Conservation (phyloP, 37 sponge, comb jelly and placozoan species). For the Cladorhizidae sp. region DNA sequence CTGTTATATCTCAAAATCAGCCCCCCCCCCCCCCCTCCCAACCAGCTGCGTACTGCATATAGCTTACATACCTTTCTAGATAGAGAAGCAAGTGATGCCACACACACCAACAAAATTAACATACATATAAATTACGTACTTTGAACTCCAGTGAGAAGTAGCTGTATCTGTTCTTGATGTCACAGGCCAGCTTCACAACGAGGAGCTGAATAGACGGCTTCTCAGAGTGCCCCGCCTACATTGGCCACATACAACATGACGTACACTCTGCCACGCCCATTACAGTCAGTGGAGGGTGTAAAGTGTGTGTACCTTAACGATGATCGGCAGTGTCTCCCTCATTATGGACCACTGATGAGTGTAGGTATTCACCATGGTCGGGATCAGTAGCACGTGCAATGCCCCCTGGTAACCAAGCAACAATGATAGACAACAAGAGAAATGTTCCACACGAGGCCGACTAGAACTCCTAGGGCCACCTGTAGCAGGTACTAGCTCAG, state of each 20-base stretch:
- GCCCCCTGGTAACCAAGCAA: constrained; percentile 58
- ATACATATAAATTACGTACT: constrained; percentile 7
- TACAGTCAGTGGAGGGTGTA: too few relatives aligned
- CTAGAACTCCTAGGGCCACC: too few relatives aligned
- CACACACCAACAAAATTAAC: too few relatives aligned
- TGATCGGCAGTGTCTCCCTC: constrained; percentile 26
- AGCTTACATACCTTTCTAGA: too few relatives aligned
- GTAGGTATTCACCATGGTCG: constrained; percentile 3
- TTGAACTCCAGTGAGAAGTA: constrained; percentile 28
- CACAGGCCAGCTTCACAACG: constrained; percentile 9
- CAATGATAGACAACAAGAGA: background rate
- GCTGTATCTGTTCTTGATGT: constrained; percentile 11
- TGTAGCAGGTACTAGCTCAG: too few relatives aligned
- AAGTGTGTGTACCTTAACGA: constrained; percentile 42
- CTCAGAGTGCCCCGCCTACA: constrained; percentile 73
- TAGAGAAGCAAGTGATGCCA: too few relatives aligned
- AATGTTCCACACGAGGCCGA: too few relatives aligned
- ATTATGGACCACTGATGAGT: constrained; percentile 39
- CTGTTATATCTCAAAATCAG: too few relatives aligned
- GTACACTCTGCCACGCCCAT: background rate
- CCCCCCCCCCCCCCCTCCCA: too few relatives aligned
- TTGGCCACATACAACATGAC: background rate
- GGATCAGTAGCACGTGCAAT: constrained; percentile 58
- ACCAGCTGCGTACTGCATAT: too few relatives aligned
- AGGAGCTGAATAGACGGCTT: constrained; percentile 51